These are phyloP conservation scores for Acanthopagrus latus DNA, from an alignment of 2,797 vertebrate genomes.

Conservation along the genomic window DNA sequence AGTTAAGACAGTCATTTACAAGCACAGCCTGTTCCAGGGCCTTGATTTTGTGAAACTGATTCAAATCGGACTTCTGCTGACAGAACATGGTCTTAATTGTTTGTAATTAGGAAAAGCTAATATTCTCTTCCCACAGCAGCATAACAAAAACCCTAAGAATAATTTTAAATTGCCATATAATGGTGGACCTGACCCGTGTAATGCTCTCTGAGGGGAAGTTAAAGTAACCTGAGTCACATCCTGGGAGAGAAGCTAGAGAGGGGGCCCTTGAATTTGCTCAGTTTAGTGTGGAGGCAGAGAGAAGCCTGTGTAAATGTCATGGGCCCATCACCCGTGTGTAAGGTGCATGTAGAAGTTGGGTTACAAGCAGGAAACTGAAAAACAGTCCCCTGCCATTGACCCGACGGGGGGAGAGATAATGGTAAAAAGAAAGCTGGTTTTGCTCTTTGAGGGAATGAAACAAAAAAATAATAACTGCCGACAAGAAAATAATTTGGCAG, in stretches of 20 bases:
- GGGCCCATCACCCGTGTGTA: neutral
- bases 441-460: neutral
- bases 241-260: neutral
- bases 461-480: too few relatives aligned
- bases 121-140: neutral
- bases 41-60: neutral
- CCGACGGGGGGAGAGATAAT: neutral
- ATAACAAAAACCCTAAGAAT: neutral
- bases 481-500: too few relatives aligned
- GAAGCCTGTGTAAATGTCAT: conserved; percentile 24
- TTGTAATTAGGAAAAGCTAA: conserved; percentile 9
- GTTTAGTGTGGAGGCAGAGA: conserved; percentile 8
- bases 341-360: neutral
- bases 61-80: conserved; percentile 12
- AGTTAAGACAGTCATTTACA: conserved; percentile 11
- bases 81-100: conserved; percentile 8
- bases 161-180: neutral
- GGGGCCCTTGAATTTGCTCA: conserved; percentile 7
- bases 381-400: neutral
- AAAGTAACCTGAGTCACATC: conserved; percentile 16
- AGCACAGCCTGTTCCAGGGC: neutral
- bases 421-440: neutral
- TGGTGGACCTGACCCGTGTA: neutral
- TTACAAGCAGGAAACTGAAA: neutral
- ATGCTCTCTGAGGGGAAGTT: neutral